These are phyloP conservation scores for Grallaria varia DNA, from an alignment of 2,113 vertebrate species.

Conservation along the genomic window DNA sequence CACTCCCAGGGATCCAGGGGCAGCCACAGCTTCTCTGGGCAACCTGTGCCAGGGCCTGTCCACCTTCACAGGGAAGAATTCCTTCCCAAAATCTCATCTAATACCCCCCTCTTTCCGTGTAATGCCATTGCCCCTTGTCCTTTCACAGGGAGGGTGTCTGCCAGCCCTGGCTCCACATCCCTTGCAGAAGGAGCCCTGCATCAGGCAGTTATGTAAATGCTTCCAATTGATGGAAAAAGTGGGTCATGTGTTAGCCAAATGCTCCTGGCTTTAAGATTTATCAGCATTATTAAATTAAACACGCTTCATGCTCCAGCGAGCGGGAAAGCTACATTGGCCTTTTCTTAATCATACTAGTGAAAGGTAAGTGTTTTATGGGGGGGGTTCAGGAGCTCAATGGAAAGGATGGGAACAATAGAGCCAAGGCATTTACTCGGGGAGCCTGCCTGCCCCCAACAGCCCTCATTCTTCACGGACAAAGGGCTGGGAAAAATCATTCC, in stretches of 20 bases:
- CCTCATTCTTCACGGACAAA: conserved; percentile 21
- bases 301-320: conserved; percentile 86
- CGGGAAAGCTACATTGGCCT: conserved; percentile 76
- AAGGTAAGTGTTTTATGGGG: conserved; percentile 55
- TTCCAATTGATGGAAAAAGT: conserved; percentile 87
- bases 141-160: not conserved
- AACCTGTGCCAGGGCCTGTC: not conserved
- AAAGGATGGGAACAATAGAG: conserved; percentile 13
- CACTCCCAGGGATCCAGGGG: not conserved
- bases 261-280: conserved; percentile 86
- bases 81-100: not conserved
- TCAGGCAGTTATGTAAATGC: conserved; percentile 72
- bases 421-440: not conserved
- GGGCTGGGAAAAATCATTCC: not conserved
- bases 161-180: not conserved
- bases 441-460: not conserved
- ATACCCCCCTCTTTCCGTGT: not conserved
- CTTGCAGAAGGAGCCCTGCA: conserved; percentile 12
- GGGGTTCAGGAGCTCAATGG: not conserved
- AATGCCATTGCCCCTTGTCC: not conserved
- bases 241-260: conserved; percentile 87
- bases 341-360: conserved; percentile 64
- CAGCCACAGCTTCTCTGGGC: not conserved
- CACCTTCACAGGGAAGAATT: not conserved
- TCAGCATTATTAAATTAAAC: conserved; percentile 92